Conservation (phyloP, 2,797 vertebrate genomes). For the Spheniscus humboldti region DNA sequence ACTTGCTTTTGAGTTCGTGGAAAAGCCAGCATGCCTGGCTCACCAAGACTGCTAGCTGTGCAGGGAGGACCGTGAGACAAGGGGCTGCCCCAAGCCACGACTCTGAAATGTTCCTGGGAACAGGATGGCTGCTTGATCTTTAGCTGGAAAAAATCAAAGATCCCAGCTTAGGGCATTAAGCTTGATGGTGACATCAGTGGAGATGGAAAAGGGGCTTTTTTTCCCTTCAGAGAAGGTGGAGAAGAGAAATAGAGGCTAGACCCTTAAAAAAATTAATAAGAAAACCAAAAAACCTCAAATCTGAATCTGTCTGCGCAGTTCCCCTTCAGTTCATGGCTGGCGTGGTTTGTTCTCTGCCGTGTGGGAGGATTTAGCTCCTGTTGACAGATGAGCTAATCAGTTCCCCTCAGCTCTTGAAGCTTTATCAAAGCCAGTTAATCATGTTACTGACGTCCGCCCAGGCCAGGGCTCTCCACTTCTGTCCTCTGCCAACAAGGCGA, state of each 20-base stretch:
- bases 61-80: background rate
- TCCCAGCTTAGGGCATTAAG: background rate
- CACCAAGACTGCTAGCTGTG: background rate
- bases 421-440: slow-evolving; percentile 52
- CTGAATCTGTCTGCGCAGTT: background rate
- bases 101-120: background rate
- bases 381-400: slow-evolving; percentile 40
- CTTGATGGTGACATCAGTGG: background rate
- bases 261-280: background rate
- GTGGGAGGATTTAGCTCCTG: slow-evolving; percentile 12
- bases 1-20: background rate
- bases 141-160: background rate
- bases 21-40: background rate
- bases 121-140: background rate
- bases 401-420: background rate
- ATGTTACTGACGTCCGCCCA: background rate
- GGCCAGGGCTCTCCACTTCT: background rate
- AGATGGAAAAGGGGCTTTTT: background rate
- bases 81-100: background rate
- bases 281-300: background rate
- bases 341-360: background rate
- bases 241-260: background rate
- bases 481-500: background rate
- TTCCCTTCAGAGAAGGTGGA: background rate
- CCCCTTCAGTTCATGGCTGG: background rate